These are phyloP conservation scores for Galaxea fascicularis DNA, from an alignment of 92 coral and sea anemone species.

Conservation along the genomic window DNA sequence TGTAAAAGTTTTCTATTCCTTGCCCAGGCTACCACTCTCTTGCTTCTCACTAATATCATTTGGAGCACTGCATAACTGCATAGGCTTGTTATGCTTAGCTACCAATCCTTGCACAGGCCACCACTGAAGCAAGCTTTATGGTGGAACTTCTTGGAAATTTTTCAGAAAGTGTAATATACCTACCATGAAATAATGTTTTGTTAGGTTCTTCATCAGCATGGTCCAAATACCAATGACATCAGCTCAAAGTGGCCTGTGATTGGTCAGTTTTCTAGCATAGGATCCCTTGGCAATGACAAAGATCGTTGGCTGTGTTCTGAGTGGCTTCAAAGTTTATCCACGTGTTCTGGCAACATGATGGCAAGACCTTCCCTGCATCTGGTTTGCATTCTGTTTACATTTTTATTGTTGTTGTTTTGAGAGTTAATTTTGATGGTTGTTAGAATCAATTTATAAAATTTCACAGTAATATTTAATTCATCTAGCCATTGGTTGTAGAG, in stretches of 20 bases:
- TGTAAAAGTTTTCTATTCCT: no score
- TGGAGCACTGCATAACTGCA: neutral
- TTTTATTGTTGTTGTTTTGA: neutral
- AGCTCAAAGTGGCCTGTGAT: conserved; percentile 94
- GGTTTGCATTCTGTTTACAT: conserved; percentile 40
- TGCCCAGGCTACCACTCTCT: no score
- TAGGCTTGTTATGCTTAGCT: neutral
- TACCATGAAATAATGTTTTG: neutral
- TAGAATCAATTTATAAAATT: no score
- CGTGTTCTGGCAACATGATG: conserved; percentile 69
- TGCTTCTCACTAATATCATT: no score
- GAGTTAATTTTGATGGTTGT: no score
- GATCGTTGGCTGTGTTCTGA: conserved; percentile 94
- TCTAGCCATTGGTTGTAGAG: no score
- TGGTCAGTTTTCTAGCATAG: conserved; percentile 99
- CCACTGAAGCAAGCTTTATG: neutral
- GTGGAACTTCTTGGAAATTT: neutral
- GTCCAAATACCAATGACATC: conserved; percentile 72
- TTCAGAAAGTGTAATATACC: neutral
- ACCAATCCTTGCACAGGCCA: neutral
- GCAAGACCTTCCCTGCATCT: conserved; percentile 76
- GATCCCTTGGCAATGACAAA: conserved; percentile 93
- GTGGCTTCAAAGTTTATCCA: conserved; percentile 90
- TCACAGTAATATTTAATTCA: no score
- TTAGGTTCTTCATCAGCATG: conserved; percentile 84